Percentiles rank a stretch among this genome's conserved stretches.
Evolutionary conservation across 2,797 vertebrate species (phyloP).

Genomic region (Rhinella marina): DNA sequence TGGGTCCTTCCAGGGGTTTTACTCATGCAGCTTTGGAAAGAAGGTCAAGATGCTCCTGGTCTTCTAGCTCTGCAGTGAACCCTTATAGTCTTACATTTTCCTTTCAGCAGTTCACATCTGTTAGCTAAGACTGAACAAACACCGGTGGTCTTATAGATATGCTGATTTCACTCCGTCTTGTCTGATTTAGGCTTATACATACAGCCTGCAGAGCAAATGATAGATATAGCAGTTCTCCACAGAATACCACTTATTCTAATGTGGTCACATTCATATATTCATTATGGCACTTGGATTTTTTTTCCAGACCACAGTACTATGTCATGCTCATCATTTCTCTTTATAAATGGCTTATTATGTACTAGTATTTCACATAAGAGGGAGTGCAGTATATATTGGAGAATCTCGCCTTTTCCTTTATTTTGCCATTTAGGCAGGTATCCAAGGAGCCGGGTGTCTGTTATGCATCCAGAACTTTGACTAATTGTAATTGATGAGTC

Average conservation of each 20-base stretch:
- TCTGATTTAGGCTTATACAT: slow-evolving; percentile 23
- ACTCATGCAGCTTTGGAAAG: not conserved
- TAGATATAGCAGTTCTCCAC: slow-evolving; percentile 24
- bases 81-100: not conserved
- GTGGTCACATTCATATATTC: slow-evolving; percentile 24
- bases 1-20: not conserved
- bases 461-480: not conserved
- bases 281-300: slow-evolving; percentile 30
- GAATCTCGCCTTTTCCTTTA: not conserved
- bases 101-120: slow-evolving; percentile 52
- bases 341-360: slow-evolving; percentile 29
- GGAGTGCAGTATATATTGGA: not conserved
- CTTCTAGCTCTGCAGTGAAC: not conserved
- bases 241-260: slow-evolving; percentile 44
- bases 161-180: not conserved
- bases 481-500: not conserved
- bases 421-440: not conserved
- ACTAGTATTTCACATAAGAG: not conserved
- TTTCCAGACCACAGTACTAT: not conserved
- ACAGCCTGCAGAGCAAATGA: slow-evolving; percentile 50
- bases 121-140: slow-evolving; percentile 38
- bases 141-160: slow-evolving; percentile 32
- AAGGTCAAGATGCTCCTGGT: slow-evolving; percentile 12
- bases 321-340: slow-evolving; percentile 16
- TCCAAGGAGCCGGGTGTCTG: not conserved